Evolutionary conservation across 2,888 invertebrate species (phyloP), one percentile per base, ranked within the genome.

Genomic region (Mythimna lalbum): DNA sequence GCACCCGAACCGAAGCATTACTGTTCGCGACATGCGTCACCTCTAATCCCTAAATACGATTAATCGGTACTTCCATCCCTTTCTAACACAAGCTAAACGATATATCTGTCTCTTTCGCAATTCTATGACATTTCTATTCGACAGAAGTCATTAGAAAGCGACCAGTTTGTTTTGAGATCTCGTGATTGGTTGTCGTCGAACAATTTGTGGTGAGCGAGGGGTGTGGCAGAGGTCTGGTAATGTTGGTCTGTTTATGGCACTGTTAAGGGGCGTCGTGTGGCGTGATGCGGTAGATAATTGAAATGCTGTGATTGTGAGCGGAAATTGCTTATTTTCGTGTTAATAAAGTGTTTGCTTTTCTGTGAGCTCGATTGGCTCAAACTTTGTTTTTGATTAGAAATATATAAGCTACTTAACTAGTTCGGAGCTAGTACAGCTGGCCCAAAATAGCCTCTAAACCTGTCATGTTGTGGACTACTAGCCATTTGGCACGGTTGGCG

Each of bases 21-120:
- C 84, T 92, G 91, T 80, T 86, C 83, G 80, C 88, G 92, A 92
- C 92, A 89, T 86, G 86, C 91, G 88, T 89, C 90, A 89, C 81
- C 71, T 80, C 81, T 91, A 92, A 91, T 90, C 91, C 90, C 84
- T 87, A 89, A 90, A 89, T 86, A 66, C 86, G 78, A 79, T 78
- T 90, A 89, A 90, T 88, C 87, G 82, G 63, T 73, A 73, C 50
- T 60, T 69, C 76, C 86, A 81, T 87, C 88, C 61, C 80, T 85
- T 82, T 80, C 80, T 70, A 75, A 55, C 85, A 21, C 61, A 31
- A 12, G 5, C 19, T 47, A 36, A 63, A 53, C 39, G 27, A 63
- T 88, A 86, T 73, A 47, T 67, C 79, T 68, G 75, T 91, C 92
- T 81, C 91, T 69, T 81, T 93, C 86, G 71, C 90, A 93, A 91